Percentiles rank a stretch among this genome's conserved stretches.
Evolutionary conservation across 1,140 invertebrate species (phyloP).

Genomic region (Acromyrmex charruanus): DNA sequence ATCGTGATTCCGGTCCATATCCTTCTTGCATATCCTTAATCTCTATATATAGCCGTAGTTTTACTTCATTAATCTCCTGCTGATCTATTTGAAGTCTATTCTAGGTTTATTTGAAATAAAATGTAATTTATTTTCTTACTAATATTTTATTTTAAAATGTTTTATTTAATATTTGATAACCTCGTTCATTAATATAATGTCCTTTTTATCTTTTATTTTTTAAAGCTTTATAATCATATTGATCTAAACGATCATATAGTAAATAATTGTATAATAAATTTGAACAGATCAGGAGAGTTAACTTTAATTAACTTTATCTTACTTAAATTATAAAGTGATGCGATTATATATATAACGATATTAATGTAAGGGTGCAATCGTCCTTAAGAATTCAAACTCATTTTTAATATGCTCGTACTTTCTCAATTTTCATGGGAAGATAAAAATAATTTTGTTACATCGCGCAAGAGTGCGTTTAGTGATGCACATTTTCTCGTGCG

Average conservation of each 20-base stretch:
- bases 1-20: not conserved
- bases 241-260: too few species aligned
- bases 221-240: too few species aligned
- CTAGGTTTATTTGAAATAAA: too few species aligned
- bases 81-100: too few species aligned
- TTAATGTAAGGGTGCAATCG: not conserved
- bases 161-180: too few species aligned
- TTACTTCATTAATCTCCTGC: not conserved
- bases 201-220: too few species aligned
- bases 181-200: too few species aligned
- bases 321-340: not conserved
- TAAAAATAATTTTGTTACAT: slow-evolving; percentile 2
- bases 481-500: slow-evolving; percentile 27
- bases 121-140: too few species aligned
- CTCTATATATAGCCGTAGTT: not conserved
- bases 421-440: not conserved
- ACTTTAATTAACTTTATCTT: not conserved
- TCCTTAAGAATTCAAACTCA: not conserved
- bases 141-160: too few species aligned
- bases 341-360: not conserved
- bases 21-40: not conserved
- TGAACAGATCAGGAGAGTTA: too few species aligned
- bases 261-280: too few species aligned
- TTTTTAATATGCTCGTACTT: not conserved
- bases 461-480: not conserved